Base-by-base conservation (phyloP, 2,888 invertebrate genomes). In the Reticulitermes lucifugus region DNA sequence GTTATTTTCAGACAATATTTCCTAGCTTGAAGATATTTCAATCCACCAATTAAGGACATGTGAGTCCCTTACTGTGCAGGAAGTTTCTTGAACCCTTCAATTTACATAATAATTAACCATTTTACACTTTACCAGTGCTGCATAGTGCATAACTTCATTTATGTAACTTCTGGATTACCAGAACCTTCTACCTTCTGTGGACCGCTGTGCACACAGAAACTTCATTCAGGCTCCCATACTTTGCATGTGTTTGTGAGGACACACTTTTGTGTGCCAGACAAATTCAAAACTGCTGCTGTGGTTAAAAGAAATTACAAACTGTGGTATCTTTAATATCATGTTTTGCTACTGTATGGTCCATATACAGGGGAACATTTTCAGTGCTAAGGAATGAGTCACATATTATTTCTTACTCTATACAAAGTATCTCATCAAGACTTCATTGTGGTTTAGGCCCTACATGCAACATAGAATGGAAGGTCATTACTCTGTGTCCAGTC, bases 1-100 rank as follows among this genome's bases (percentile, higher is more conserved):
- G 73, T 73, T 73, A 70, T 73, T 71, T 65, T 83, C 46, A 83
- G 43, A 71, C 18, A 43, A 71, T 83, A 83, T 46, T 83, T 65
- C 83, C 71, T 73, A 83, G 73, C 46, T 81, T 46, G 25, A 25
- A 43, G 70, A 83, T 25, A 51, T 73, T 83, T 73, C 71, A 70
- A 55, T 73, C 29, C 73, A 65, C 43, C 29, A 43, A 43, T 46
- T 71, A 70, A 71, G 71, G 21, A 71, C 73, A 73, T 51, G 55
- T 83, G 71, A 73, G 55, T 73, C 83, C 83, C 51, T 73, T 70
- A n/a, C 35, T 46, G 14, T 41, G 21, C 22, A 83, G 65, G 25
- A 70, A 46, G 21, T n/a, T 79, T 79, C 55, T 46, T 55, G 41
- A 43, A 79, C 55, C 79, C 51, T 55, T 55, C 46, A 46, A 51